Evolutionary conservation across 2,797 vertebrate species (phyloP).

Genomic region (Microctenopoma stevenorrisi): DNA sequence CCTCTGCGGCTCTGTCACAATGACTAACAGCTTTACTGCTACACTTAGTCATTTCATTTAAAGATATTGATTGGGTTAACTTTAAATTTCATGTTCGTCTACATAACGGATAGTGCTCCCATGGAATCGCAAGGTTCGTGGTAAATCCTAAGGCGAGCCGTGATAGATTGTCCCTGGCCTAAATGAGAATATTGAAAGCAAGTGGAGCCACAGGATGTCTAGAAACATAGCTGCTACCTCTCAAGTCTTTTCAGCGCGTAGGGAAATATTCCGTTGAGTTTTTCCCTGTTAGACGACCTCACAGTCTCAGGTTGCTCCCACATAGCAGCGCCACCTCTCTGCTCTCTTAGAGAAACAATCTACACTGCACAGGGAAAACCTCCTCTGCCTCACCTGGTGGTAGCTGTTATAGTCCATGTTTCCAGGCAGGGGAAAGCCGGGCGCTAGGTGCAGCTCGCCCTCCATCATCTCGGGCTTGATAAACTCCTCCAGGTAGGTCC

Average conservation of each 20-base stretch:
- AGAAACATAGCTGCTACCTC: neutral
- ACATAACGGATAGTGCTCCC: neutral
- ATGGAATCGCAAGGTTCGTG: neutral
- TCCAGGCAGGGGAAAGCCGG: constrained; percentile 90
- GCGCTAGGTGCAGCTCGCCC: constrained; percentile 89
- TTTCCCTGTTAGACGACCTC: constrained; percentile 1
- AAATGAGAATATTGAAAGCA: neutral
- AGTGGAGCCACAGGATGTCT: neutral
- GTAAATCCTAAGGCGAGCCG: constrained; percentile 1
- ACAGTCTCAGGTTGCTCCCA: constrained; percentile 31
- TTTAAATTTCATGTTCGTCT: neutral
- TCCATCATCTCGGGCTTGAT: constrained; percentile 94
- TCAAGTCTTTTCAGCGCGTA: neutral
- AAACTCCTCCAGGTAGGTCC: constrained; percentile 92
- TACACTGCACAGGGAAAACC: constrained; percentile 20
- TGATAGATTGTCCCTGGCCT: neutral
- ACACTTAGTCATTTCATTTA: too few relatives aligned
- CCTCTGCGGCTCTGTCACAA: too few relatives aligned
- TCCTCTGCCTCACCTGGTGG: constrained; percentile 85
- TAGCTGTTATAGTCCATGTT: constrained; percentile 92
- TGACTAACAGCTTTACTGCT: too few relatives aligned
- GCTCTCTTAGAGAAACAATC: constrained; percentile 28
- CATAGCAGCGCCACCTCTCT: constrained; percentile 42
- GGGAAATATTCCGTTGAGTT: constrained; percentile 1
- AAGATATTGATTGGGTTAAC: too few relatives aligned